These are phyloP conservation scores for Rhinogobio ventralis DNA, from an alignment of 2,797 vertebrate genomes.

Conservation along the genomic window DNA sequence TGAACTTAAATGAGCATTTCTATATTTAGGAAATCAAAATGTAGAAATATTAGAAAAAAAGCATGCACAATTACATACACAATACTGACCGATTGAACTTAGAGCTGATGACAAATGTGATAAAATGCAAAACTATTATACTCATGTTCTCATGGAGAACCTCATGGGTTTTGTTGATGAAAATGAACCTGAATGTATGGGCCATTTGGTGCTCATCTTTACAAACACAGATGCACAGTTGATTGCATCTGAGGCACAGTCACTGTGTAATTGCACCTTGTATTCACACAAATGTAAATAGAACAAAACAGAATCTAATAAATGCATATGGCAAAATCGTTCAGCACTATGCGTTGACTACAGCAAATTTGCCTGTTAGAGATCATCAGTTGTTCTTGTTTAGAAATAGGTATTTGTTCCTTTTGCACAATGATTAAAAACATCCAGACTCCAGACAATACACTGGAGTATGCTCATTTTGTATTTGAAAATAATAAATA, in stretches of 20 bases:
- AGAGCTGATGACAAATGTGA: neutral
- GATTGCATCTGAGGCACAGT: neutral
- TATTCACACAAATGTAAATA: constrained; percentile 11
- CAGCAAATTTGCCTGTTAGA: neutral
- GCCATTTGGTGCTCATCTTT: neutral
- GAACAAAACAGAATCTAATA: constrained; percentile 2
- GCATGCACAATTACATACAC: neutral
- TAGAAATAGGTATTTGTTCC: neutral
- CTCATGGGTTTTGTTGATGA: neutral
- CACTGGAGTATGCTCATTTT: neutral
- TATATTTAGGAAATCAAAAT: neutral
- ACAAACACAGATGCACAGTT: neutral
- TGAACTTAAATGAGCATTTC: neutral
- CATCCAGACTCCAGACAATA: neutral
- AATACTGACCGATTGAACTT: neutral
- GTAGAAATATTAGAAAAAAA: neutral
- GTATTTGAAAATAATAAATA: neutral
- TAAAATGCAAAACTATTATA: neutral
- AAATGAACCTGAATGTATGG: neutral
- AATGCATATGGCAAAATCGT: constrained; percentile 3
- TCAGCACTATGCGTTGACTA: neutral
- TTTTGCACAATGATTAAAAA: neutral
- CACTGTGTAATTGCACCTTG: constrained; percentile 11
- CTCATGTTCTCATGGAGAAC: too few species aligned
- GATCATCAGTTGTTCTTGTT: neutral